phyloP scores from a whole-genome alignment of 2,888 invertebrate genomes.

The Amaurobius ferox region DNA sequence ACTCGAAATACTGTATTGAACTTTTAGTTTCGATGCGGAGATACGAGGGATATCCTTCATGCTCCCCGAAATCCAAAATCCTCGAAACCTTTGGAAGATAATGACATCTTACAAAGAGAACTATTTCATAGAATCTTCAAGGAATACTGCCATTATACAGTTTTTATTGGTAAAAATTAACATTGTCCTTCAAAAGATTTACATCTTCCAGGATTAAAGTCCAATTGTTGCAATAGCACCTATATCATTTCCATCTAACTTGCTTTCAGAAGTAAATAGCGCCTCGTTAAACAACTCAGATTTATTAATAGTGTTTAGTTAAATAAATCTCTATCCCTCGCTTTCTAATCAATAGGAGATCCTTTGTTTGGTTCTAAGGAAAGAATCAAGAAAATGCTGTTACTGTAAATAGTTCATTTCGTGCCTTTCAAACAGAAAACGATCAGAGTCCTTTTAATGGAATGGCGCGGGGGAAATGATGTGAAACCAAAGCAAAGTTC shows the following conservation, averaged over 20 bases:
- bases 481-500: too few species aligned
- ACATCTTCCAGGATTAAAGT: constrained; percentile 34
- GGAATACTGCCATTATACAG: too few species aligned
- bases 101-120: too few species aligned
- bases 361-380: constrained; percentile 17
- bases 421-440: constrained; percentile 27
- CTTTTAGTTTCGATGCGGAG: too few species aligned
- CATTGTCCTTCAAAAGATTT: constrained; percentile 55
- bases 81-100: too few species aligned
- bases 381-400: constrained; percentile 26
- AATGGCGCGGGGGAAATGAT: constrained; percentile 6
- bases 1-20: too few species aligned
- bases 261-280: constrained; percentile 56
- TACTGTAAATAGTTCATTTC: constrained; percentile 43
- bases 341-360: constrained; percentile 34
- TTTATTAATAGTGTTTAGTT: constrained; percentile 57
- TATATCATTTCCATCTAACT: constrained; percentile 45
- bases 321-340: constrained; percentile 62
- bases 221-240: constrained; percentile 46
- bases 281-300: constrained; percentile 39
- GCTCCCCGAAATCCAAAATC: too few species aligned
- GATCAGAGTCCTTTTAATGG: constrained; percentile 15
- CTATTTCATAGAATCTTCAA: too few species aligned
- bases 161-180: too few species aligned
- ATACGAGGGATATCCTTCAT: too few species aligned